Conservation (phyloP, 2,797 vertebrate genomes). For the Gymnoscopelus microlampas region DNA sequence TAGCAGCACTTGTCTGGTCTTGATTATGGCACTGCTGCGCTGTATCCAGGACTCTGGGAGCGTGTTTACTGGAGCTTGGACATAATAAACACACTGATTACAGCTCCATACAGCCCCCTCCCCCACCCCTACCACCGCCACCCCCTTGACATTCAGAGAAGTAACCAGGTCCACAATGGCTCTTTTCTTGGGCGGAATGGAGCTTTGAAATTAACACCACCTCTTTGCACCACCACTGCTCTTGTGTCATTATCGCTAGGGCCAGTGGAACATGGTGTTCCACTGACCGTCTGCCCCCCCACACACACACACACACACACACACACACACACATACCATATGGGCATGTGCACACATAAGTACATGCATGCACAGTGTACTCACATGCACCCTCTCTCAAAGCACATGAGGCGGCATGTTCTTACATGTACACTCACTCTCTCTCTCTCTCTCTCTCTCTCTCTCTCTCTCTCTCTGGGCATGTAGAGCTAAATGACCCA, state of each 20-base stretch:
- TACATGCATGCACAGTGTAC: too few species aligned
- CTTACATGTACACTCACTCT: background rate
- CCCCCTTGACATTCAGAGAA: slow-evolving; percentile 12
- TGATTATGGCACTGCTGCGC: slow-evolving; percentile 42
- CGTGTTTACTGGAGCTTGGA: slow-evolving; percentile 46
- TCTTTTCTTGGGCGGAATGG: slow-evolving; percentile 20
- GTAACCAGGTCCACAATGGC: slow-evolving; percentile 18
- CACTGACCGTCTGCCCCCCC: background rate
- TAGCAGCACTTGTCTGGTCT: slow-evolving; percentile 38
- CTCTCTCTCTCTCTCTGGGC: slow-evolving; percentile 9
- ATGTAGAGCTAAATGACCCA: slow-evolving; percentile 30
- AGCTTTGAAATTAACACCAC: slow-evolving; percentile 39
- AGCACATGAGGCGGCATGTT: too few species aligned
- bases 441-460: background rate
- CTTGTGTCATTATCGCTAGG: slow-evolving; percentile 15
- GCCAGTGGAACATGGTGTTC: background rate
- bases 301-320: slow-evolving; percentile 8
- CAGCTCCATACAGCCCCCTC: slow-evolving; percentile 14
- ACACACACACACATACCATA: background rate
- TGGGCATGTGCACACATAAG: too few species aligned
- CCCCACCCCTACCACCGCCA: too few species aligned
- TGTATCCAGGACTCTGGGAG: slow-evolving; percentile 31
- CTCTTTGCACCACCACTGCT: slow-evolving; percentile 16
- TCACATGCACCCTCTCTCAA: too few species aligned
- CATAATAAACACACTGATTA: slow-evolving; percentile 46